Base-by-base conservation (phyloP, 2,888 invertebrate genomes). In the Physocephala rufipes region DNA sequence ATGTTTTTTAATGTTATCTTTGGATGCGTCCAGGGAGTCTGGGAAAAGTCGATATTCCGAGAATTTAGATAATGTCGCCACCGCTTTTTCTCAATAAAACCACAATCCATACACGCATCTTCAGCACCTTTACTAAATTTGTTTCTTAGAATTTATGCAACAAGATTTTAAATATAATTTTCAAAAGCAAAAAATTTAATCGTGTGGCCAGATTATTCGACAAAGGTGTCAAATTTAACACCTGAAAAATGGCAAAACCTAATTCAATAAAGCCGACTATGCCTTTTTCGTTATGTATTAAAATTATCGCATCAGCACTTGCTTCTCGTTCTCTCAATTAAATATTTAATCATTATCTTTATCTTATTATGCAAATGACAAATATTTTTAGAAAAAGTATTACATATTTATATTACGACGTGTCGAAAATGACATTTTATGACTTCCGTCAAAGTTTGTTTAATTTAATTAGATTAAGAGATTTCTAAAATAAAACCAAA, bases 221-320 rank as follows among this genome's bases (percentile, higher is more conserved):
- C 43, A 36, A 28, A 67, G 59, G 67, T 67, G 67, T 67, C 67
- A 58, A 58, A 24, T 58, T 30, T 58, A 58, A 55, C 67, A 59
- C 55, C 67, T 58, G 21, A 45, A 24, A 67, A 67, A 67, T 67
- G 67, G 59, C n/a, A 47, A 55, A 12, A 45, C 30, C 16, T 45
- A 36, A 21, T 62, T 62, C 36, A 36, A 43, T 62, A 62, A 62
- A 43, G 36, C 43, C 21, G 43, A 43, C 45, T 30, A 43, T 28
- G 62, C 43, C 45, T 36, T 21, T n/a, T 62, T 62, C 43, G 36
- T 45, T 36, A 3, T 62, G 15, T 24, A 55, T 19, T 26, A 55
- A 26, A 15, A 15, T 55, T 55, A 3, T 26, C 55, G 15, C 28
- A 15, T 55, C 24, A n/a, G 5, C 36, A 36, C 4, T 7, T 9